phyloP scores from a whole-genome alignment of 2,797 vertebrate genomes.

The Heterohyrax brucei region DNA sequence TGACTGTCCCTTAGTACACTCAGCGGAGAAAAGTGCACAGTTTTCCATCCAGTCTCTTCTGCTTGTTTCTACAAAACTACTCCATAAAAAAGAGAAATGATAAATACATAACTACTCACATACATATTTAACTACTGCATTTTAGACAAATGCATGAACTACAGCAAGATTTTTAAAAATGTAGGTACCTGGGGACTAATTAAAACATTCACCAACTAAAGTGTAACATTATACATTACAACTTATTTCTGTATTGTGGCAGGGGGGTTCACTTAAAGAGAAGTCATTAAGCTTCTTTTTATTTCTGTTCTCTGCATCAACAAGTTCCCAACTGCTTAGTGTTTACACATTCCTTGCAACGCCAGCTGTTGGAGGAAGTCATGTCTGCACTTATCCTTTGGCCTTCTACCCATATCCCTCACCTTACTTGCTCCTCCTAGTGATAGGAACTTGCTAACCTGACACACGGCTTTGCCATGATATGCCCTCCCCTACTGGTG shows the following conservation, averaged over 20 bases:
- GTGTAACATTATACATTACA: conserved; percentile 60
- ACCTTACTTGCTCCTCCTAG: not conserved
- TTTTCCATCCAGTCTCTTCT: conserved; percentile 22
- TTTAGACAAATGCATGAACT: conserved; percentile 68
- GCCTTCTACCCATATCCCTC: not conserved
- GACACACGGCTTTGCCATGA: not conserved
- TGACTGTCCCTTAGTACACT: conserved; percentile 13
- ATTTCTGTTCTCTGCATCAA: conserved; percentile 42
- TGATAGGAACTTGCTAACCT: not conserved
- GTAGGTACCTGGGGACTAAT: conserved; percentile 68
- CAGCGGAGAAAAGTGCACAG: conserved; percentile 49
- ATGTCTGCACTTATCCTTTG: not conserved
- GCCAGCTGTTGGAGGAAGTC: not conserved
- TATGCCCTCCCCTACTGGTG: not conserved
- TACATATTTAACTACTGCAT: conserved; percentile 77
- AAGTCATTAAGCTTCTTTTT: conserved; percentile 60
- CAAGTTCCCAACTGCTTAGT: conserved; percentile 20
- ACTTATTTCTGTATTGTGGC: conserved; percentile 9
- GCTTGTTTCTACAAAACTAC: conserved; percentile 65
- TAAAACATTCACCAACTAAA: conserved; percentile 75
- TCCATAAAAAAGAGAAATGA: conserved; percentile 55
- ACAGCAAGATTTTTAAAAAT: conserved; percentile 36
- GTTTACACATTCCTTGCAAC: conserved; percentile 3
- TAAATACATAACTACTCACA: conserved; percentile 74
- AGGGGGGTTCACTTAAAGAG: conserved; percentile 13